Evolutionary conservation across 2,888 invertebrate species (phyloP), one percentile per base, ranked within the genome.

Genomic region (Stenoptilia bipunctidactyla): DNA sequence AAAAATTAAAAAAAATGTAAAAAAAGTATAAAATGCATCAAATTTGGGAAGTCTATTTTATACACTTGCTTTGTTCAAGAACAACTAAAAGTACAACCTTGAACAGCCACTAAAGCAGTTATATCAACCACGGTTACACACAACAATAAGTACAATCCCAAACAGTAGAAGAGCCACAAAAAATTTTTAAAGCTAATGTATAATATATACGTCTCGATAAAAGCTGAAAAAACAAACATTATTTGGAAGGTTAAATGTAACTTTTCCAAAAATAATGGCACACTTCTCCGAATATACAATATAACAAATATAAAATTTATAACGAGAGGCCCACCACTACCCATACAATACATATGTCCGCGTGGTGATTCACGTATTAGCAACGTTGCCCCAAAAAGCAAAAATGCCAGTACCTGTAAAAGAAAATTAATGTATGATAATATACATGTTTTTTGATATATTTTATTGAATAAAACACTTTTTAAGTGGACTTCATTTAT

Each of bases 161-260:
- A 50, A 41, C 82, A 80, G 45, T 80, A 82, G 42, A 75, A 62
- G 51, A 82, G 51, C 82, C 82, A 80, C 46, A 3, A 20, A 8
- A 77, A 45, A 75, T 72, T 76, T 45, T 79, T 66, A 54, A 60
- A 64, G 40, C 62, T 55, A 42, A 80, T 58, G 55, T 82, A 80
- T 46, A 80, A 54, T 45, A 82, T 52, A 53, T 82, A 79, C 61
- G 80, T 80, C 55, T 82, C 82, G 45, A 82, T 51, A 47, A 82
- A 76, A 30, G 82, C 82, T 43, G 82, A 82, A 59, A 82, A 82
- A 0, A 77, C 75, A 49, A 82, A 80, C 44, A 79, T 53, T 51
- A 82, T 80, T 80, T 82, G 82, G 58, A 82, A 80, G 57, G 77
- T 77, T 44, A 82, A 57, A 50, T 82, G 79, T 76, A 82, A 79